These are phyloP conservation scores for Percopsis transmontana DNA, from an alignment of 2,113 vertebrate genomes.

Conservation along the genomic window DNA sequence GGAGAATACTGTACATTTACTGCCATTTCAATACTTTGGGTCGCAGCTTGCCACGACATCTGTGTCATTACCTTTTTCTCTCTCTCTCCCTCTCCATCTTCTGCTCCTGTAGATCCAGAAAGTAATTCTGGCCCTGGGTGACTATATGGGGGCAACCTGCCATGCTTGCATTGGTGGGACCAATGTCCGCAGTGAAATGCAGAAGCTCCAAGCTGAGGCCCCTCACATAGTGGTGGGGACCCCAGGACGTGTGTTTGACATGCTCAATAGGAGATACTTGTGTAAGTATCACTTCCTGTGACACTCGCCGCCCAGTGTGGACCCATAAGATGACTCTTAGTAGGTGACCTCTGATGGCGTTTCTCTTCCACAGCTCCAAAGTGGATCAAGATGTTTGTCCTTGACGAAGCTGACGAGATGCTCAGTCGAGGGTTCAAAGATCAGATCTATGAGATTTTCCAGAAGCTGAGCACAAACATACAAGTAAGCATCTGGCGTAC, in stretches of 20 bases:
- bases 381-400: constrained; percentile 99
- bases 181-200: constrained; percentile 65
- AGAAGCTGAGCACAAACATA: constrained; percentile 96
- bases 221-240: constrained; percentile 75
- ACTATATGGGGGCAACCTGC: constrained; percentile 74
- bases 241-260: constrained; percentile 70
- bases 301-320: background rate
- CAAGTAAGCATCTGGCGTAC: constrained; percentile 80
- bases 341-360: background rate
- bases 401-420: constrained; percentile 99
- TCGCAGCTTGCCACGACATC: background rate
- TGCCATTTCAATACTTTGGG: constrained; percentile 5
- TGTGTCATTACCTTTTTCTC: background rate
- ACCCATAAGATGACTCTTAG: background rate
- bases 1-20: constrained; percentile 77
- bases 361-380: constrained; percentile 82
- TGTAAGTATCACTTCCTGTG: constrained; percentile 46
- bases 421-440: constrained; percentile 98
- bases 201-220: constrained; percentile 62
- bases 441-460: constrained; percentile 99
- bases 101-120: constrained; percentile 71
- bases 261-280: constrained; percentile 67
- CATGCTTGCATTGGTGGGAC: constrained; percentile 73
- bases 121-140: constrained; percentile 72
- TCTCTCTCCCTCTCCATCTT: constrained; percentile 35